Conservation (phyloP, 2,888 invertebrate species). For the Ophraella communa region DNA sequence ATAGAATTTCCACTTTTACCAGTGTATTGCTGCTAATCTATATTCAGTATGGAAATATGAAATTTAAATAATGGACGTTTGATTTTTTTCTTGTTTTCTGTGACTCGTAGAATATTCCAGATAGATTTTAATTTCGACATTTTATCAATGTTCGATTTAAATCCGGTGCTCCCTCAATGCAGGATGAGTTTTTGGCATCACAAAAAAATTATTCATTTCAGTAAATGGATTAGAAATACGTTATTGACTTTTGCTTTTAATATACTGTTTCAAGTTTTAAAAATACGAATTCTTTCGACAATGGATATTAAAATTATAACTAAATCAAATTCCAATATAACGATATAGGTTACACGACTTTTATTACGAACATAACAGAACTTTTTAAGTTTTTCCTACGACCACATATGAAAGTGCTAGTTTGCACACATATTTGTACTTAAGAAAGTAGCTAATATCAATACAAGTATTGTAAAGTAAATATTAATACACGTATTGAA, state of each 20-base stretch:
- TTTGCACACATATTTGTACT: too few species aligned
- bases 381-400: too few species aligned
- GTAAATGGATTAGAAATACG: not conserved
- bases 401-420: too few species aligned
- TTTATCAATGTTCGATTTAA: conserved; percentile 17
- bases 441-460: too few species aligned
- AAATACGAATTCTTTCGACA: too few species aligned
- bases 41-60: conserved; percentile 23
- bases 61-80: conserved; percentile 23
- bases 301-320: too few species aligned
- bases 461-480: too few species aligned
- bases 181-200: conserved; percentile 10
- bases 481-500: too few species aligned
- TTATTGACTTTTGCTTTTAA: not conserved
- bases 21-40: conserved; percentile 18
- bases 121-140: conserved; percentile 21
- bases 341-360: too few species aligned
- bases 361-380: too few species aligned
- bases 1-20: conserved; percentile 8
- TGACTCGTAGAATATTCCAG: conserved; percentile 19
- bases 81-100: conserved; percentile 17
- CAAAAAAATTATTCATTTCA: not conserved
- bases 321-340: too few species aligned
- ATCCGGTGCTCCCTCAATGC: conserved; percentile 13
- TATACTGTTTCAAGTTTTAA: too few species aligned